phyloP scores from a whole-genome alignment of 2,113 vertebrate species.

The Datnioides undecimradiatus region DNA sequence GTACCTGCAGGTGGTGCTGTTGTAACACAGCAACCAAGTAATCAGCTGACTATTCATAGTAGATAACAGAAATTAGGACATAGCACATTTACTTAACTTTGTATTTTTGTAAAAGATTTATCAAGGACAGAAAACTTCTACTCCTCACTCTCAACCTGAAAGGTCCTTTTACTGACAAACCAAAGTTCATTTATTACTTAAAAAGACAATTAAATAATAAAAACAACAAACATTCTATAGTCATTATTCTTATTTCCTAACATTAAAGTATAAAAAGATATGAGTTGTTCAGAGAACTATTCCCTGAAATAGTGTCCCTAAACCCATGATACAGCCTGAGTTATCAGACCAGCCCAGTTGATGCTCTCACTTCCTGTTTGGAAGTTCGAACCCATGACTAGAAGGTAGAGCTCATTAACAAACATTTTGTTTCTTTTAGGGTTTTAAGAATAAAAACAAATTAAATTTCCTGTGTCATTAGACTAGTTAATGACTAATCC shows the following conservation, averaged over 20 bases:
- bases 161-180: not conserved
- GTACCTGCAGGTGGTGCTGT: slow-evolving; percentile 62
- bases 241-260: not conserved
- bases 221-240: not conserved
- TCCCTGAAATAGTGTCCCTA: too few relatives aligned
- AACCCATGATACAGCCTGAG: too few relatives aligned
- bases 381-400: too few relatives aligned
- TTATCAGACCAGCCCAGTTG: too few relatives aligned
- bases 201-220: not conserved
- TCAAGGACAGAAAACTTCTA: not conserved
- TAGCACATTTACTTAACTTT: not conserved
- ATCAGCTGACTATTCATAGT: not conserved
- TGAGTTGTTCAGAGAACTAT: not conserved
- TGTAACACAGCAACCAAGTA: not conserved
- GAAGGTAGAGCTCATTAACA: too few relatives aligned
- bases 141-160: not conserved
- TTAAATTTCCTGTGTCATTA: too few relatives aligned
- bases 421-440: too few relatives aligned
- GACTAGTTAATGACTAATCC: too few relatives aligned
- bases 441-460: too few relatives aligned
- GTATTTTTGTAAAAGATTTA: too few relatives aligned
- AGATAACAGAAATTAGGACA: not conserved
- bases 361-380: too few relatives aligned
- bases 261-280: not conserved
- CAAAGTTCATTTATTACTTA: not conserved